These are phyloP conservation scores for Mactromeris polynyma DNA, from an alignment of 2,888 invertebrate species.

Conservation along the genomic window DNA sequence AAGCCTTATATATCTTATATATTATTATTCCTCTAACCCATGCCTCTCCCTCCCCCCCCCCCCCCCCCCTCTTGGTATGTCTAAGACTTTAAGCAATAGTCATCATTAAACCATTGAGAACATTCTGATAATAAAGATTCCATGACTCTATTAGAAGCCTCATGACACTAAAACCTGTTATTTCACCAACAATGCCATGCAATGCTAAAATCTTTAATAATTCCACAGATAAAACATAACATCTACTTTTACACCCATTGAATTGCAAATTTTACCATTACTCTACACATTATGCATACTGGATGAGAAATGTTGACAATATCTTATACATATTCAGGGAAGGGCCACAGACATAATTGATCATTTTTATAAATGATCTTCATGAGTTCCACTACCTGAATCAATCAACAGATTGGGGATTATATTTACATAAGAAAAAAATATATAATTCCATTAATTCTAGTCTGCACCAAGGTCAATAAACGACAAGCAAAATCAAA, in stretches of 20 bases:
- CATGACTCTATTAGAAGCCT: neutral
- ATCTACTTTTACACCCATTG: neutral
- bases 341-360: neutral
- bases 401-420: neutral
- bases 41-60: too few species aligned
- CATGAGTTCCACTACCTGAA: neutral
- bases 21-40: too few species aligned
- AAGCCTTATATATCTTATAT: too few species aligned
- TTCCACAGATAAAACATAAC: neutral
- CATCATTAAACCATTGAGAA: neutral
- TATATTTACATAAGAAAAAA: neutral
- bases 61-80: too few species aligned
- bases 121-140: neutral
- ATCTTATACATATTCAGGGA: neutral
- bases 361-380: neutral
- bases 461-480: neutral
- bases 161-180: neutral
- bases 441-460: neutral
- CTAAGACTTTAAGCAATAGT: neutral
- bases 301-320: neutral
- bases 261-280: neutral
- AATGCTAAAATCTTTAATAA: neutral
- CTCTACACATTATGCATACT: neutral
- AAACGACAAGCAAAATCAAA: neutral
- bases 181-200: neutral